Conservation (phyloP, 2,113 vertebrate genomes). For the Columba janthina region DNA sequence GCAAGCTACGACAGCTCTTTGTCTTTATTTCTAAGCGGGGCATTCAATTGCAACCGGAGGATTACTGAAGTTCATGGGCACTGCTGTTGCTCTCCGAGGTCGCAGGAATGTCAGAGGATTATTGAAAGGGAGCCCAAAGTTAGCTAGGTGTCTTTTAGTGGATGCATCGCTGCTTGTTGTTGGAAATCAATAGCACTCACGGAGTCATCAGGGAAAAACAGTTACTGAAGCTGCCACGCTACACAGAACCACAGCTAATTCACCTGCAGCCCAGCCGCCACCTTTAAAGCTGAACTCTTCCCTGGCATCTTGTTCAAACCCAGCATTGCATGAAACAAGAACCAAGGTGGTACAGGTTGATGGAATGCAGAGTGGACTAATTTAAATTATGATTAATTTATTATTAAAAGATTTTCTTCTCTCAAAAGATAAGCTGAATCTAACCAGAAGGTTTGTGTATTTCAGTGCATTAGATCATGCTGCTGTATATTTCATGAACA, state of each 20-base stretch:
- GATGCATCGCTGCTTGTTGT: constrained; percentile 49
- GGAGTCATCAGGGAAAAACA: constrained; percentile 44
- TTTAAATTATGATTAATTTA: constrained; percentile 27
- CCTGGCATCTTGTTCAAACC: background rate
- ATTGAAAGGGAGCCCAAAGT: constrained; percentile 55
- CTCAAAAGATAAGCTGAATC: background rate
- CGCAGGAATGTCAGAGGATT: constrained; percentile 44
- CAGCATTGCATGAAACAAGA: background rate
- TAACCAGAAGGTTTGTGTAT: constrained; percentile 20
- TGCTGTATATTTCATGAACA: constrained; percentile 34
- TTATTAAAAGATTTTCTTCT: background rate
- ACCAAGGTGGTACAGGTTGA: background rate
- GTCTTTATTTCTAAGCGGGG: background rate
- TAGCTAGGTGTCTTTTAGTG: constrained; percentile 22
- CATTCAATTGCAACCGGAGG: background rate
- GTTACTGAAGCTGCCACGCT: background rate
- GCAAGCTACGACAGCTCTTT: background rate
- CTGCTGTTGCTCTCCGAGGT: constrained; percentile 35
- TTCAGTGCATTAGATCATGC: constrained; percentile 20
- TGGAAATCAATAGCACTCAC: constrained; percentile 56
- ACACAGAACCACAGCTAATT: constrained; percentile 17
- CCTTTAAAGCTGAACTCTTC: background rate
- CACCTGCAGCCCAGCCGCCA: background rate
- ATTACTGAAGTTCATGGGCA: background rate
- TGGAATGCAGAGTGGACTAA: background rate